These are phyloP conservation scores for Formicarius rufipectus DNA, from an alignment of 2,113 vertebrate species.

Conservation along the genomic window DNA sequence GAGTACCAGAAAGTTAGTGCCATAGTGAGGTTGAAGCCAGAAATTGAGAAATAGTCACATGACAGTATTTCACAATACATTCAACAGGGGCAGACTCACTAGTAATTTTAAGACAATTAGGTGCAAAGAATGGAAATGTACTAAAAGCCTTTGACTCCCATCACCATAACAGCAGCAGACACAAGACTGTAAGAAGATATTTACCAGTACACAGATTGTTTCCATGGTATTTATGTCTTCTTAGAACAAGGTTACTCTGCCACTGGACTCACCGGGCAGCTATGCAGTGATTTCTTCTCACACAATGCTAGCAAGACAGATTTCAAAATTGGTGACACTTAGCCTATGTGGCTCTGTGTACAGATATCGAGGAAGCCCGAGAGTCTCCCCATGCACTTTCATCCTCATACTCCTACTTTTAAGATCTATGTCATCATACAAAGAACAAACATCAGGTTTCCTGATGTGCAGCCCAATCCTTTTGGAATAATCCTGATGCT, in stretches of 20 bases:
- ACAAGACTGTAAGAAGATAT: not conserved
- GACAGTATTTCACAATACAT: not conserved
- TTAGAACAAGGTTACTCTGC: not conserved
- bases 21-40: not conserved
- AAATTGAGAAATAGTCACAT: not conserved
- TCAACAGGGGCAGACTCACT: not conserved
- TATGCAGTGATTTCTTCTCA: not conserved
- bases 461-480: not conserved
- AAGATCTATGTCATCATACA: not conserved
- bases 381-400: not conserved
- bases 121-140: not conserved
- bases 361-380: not conserved
- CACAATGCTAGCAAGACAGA: not conserved
- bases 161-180: not conserved
- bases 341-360: not conserved
- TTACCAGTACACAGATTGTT: not conserved
- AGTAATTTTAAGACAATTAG: not conserved
- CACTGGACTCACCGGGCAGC: not conserved
- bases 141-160: not conserved
- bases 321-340: not conserved
- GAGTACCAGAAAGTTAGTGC: not conserved
- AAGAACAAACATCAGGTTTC: not conserved
- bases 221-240: not conserved
- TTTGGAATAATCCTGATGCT: not conserved
- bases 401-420: not conserved